Percentiles rank a stretch among this genome's conserved stretches.
These are phyloP conservation scores for Trichomalopsis sarcophagae DNA, from an alignment of 1,140 invertebrate genomes.

Conservation along the genomic window DNA sequence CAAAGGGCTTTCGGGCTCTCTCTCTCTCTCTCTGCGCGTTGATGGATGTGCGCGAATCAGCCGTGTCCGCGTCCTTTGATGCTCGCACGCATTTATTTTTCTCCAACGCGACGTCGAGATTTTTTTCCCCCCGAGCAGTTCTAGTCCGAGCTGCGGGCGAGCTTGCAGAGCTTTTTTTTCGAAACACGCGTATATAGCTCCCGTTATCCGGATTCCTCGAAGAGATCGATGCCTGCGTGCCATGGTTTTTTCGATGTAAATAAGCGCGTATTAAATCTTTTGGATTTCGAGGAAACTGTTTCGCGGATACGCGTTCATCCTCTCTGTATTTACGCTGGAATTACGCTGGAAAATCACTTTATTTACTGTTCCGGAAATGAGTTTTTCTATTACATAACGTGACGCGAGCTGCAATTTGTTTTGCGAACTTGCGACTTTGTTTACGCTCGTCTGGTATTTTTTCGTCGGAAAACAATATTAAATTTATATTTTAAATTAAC, in stretches of 20 bases:
- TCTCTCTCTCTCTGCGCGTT: neutral
- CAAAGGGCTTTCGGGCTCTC: conserved; percentile 25
- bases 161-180: neutral
- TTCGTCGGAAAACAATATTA: neutral
- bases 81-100: conserved; percentile 37
- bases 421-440: no score
- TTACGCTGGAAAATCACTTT: no score
- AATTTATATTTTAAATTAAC: neutral
- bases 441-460: no score
- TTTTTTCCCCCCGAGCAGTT: conserved; percentile 1
- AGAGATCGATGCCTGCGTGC: neutral
- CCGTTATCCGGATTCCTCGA: neutral
- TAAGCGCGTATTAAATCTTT: no score
- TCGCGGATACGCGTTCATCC: no score
- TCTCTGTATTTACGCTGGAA: no score
- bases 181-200: neutral
- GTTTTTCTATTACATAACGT: no score
- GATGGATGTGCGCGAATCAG: conserved; percentile 45
- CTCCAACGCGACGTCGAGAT: neutral
- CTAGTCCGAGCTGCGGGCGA: neutral
- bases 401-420: no score
- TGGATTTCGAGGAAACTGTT: no score
- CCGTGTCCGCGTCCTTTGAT: neutral
- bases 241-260: neutral
- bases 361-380: no score